These are phyloP conservation scores for Dasypogon diadema DNA, from an alignment of 2,888 invertebrate genomes.

Conservation along the genomic window DNA sequence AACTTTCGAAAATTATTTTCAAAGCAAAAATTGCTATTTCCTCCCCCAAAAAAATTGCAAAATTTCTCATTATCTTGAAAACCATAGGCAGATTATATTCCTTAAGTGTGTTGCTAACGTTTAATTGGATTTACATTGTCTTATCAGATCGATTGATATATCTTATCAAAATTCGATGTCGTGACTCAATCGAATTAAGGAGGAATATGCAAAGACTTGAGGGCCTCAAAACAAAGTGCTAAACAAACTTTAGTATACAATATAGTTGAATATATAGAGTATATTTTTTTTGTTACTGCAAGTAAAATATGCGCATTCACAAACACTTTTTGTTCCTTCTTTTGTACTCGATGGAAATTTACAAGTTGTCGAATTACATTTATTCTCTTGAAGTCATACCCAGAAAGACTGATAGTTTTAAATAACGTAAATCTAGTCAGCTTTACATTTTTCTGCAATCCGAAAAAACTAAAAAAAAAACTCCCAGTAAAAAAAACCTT, in stretches of 20 bases:
- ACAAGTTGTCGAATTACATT: constrained; percentile 11
- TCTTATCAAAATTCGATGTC: constrained; percentile 18
- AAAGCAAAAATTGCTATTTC: too few relatives aligned
- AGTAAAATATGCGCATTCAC: too few relatives aligned
- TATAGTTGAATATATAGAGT: too few relatives aligned
- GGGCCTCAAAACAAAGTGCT: too few relatives aligned
- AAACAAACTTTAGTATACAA: too few relatives aligned
- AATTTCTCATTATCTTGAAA: too few relatives aligned
- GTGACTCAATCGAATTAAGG: background rate
- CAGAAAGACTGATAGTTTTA: background rate
- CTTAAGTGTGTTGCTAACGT: constrained; percentile 15
- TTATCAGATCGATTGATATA: constrained; percentile 32
- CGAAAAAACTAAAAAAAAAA: background rate
- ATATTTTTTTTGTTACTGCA: too few relatives aligned
- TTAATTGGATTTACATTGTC: background rate
- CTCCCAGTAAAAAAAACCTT: too few relatives aligned
- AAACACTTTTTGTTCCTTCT: too few relatives aligned
- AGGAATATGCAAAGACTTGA: background rate
- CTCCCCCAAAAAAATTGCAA: too few relatives aligned
- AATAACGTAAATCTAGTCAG: background rate
- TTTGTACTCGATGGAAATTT: too few relatives aligned
- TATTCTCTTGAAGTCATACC: background rate
- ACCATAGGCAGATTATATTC: background rate
- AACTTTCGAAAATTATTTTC: too few relatives aligned
- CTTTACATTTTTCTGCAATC: constrained; percentile 1